These are phyloP conservation scores for Drosophila affinis DNA, from an alignment of 2,888 invertebrate genomes.

Conservation along the genomic window DNA sequence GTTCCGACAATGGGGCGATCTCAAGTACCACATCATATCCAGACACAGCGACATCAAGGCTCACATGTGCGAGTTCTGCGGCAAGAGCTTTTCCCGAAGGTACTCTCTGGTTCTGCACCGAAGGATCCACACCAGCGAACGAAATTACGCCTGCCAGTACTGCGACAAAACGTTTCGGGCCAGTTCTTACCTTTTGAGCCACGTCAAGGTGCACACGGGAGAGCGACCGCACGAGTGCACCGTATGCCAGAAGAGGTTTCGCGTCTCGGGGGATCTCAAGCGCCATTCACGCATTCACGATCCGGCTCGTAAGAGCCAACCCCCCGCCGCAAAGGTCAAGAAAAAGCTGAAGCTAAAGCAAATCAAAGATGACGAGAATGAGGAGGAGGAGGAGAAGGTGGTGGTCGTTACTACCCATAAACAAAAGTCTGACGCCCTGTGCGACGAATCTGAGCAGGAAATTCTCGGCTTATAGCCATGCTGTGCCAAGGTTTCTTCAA, in stretches of 20 bases:
- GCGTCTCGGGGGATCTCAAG: slow-evolving; percentile 92
- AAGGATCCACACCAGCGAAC: slow-evolving; percentile 93
- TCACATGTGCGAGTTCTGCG: slow-evolving; percentile 94
- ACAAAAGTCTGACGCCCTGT: slow-evolving; percentile 65
- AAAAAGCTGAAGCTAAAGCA: slow-evolving; percentile 24
- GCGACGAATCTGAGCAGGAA: slow-evolving; percentile 66
- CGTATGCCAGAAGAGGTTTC: slow-evolving; percentile 91
- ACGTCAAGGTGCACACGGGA: slow-evolving; percentile 93
- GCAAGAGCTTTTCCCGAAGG: slow-evolving; percentile 93
- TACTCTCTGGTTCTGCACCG: slow-evolving; percentile 94
- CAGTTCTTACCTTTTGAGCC: slow-evolving; percentile 92
- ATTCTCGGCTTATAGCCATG: slow-evolving; percentile 67
- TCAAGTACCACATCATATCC: slow-evolving; percentile 93
- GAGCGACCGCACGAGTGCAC: slow-evolving; percentile 91
- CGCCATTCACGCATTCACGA: slow-evolving; percentile 91
- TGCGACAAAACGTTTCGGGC: slow-evolving; percentile 93
- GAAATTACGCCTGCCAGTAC: slow-evolving; percentile 93
- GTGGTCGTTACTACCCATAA: slow-evolving; percentile 8
- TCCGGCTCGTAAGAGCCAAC: slow-evolving; percentile 63
- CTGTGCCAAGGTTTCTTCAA: slow-evolving; percentile 63
- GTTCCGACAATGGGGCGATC: slow-evolving; percentile 94
- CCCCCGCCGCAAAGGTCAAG: slow-evolving; percentile 54
- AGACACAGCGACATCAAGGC: slow-evolving; percentile 92
- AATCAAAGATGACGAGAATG: slow-evolving; percentile 21
- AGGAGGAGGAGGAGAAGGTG: slow-evolving; percentile 54